Conservation (phyloP, 2,113 vertebrate species). For the Pteronura brasiliensis region DNA sequence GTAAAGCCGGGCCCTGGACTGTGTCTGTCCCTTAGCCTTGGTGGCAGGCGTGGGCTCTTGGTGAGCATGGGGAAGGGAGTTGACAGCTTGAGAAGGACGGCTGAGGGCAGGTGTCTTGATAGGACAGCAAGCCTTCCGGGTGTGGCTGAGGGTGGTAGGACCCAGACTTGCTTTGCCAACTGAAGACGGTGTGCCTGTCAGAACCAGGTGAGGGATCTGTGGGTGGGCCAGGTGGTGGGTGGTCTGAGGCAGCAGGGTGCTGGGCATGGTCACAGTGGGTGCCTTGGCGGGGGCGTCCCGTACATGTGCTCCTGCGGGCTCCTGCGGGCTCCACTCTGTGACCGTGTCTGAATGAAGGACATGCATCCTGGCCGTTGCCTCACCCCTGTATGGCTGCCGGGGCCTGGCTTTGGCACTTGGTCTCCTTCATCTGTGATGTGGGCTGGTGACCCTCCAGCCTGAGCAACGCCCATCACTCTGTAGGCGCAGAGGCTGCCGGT, state of each 20-base stretch:
- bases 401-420: neutral
- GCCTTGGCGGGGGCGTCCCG: neutral
- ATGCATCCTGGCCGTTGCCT: neutral
- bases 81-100: neutral
- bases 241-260: neutral
- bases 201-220: fast-evolving
- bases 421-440: neutral
- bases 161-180: neutral
- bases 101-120: fast-evolving
- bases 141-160: neutral
- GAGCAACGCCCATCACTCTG: neutral
- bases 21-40: neutral
- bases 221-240: fast-evolving
- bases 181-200: neutral
- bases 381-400: neutral
- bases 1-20: neutral
- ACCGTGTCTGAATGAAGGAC: neutral
- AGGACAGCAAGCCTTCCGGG: neutral
- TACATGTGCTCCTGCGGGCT: neutral
- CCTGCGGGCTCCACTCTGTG: neutral
- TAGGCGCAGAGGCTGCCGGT: neutral
- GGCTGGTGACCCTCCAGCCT: no score
- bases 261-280: fast-evolving
- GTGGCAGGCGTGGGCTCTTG: neutral
- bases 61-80: neutral